These are phyloP conservation scores for Protobothrops mucrosquamatus DNA, from an alignment of 2,113 vertebrate genomes.

Conservation along the genomic window DNA sequence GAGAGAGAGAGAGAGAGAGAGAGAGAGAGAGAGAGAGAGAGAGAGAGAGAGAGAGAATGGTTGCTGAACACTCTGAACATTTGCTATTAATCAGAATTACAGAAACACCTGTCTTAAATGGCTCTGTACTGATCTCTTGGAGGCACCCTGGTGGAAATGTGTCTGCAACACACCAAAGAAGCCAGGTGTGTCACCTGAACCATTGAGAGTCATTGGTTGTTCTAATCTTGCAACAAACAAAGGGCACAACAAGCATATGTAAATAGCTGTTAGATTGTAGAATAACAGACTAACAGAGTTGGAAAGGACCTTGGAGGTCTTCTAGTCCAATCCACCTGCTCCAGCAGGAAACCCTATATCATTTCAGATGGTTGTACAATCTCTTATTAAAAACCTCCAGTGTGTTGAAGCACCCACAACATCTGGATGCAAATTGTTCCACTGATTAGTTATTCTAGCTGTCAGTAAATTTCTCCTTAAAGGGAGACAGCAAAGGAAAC, in stretches of 20 bases:
- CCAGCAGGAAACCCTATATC: not conserved
- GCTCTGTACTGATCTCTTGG: conserved; percentile 8
- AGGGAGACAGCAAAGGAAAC: not conserved
- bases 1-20: not conserved
- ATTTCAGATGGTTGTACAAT: not conserved
- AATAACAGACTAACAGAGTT: not conserved
- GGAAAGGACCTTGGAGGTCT: not conserved
- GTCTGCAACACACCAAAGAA: not conserved
- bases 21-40: not conserved
- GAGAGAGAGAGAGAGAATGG: not conserved
- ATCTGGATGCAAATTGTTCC: not conserved
- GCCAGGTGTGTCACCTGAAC: conserved; percentile 34
- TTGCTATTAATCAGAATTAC: conserved; percentile 22
- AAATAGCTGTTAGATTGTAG: not conserved
- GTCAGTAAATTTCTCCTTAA: not conserved
- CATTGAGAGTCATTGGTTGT: conserved; percentile 9
- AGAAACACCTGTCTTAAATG: conserved; percentile 14
- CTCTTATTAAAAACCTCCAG: not conserved
- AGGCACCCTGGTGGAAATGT: not conserved
- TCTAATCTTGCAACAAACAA: not conserved
- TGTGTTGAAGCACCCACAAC: not conserved
- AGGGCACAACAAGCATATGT: not conserved
- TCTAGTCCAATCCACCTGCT: not conserved
- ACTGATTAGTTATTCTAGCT: not conserved
- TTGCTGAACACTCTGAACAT: conserved; percentile 1